Conservation (phyloP, 2,113 vertebrate genomes). For the Equus quagga region DNA sequence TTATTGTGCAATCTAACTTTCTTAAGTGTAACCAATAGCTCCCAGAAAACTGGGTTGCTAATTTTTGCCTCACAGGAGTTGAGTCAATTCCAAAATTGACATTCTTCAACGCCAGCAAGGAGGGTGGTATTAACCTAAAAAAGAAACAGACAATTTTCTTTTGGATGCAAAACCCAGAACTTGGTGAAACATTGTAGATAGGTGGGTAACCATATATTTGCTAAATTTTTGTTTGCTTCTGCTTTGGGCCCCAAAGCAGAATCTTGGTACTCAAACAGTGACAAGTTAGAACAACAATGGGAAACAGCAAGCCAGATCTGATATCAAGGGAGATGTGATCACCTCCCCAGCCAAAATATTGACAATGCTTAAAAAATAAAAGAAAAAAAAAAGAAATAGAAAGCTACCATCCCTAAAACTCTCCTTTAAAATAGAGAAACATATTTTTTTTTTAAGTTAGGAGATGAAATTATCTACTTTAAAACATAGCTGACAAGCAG, state of each 20-base stretch:
- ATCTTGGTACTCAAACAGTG: not conserved
- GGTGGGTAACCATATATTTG: not conserved
- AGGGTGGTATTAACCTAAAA: not conserved
- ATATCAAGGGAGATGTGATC: not conserved
- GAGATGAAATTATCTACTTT: conserved; percentile 55
- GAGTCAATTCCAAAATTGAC: not conserved
- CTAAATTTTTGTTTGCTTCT: not conserved
- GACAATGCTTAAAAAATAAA: conserved; percentile 12
- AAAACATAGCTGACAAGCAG: conserved; percentile 39
- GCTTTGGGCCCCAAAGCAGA: not conserved
- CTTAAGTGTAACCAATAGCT: not conserved
- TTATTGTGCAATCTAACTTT: not conserved
- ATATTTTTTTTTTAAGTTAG: not conserved
- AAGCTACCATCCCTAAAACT: not conserved
- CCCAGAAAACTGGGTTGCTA: not conserved
- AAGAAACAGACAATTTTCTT: not conserved
- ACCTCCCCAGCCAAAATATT: not conserved
- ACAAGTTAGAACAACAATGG: not conserved
- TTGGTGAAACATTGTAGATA: not conserved
- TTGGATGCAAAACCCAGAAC: not conserved
- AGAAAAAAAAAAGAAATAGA: conserved; percentile 14
- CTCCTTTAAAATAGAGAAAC: conserved; percentile 59
- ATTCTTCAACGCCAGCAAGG: not conserved
- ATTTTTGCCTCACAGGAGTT: not conserved
- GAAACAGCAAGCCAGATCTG: not conserved